Percentiles rank a stretch among this genome's conserved stretches.
These are phyloP conservation scores for Cataglyphis altisquamis DNA, from an alignment of 2,888 invertebrate genomes.

Conservation along the genomic window DNA sequence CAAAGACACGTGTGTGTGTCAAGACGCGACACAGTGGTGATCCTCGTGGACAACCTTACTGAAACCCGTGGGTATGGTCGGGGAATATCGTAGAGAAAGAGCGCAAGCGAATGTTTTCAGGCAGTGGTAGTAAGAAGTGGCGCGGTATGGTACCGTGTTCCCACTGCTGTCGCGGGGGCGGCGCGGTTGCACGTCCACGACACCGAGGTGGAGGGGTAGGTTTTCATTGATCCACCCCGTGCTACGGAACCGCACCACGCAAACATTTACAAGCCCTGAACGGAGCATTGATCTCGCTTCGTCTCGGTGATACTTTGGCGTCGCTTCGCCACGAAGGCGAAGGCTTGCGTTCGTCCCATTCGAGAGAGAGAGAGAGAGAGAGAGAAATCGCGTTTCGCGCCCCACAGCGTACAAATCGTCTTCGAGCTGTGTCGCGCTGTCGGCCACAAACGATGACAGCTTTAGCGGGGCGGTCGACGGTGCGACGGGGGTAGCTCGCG, in stretches of 20 bases:
- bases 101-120: conserved; percentile 77
- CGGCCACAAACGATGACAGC: neutral
- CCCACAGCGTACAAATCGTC: conserved; percentile 1
- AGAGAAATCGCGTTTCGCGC: neutral
- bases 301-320: conserved; percentile 34
- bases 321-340: conserved; percentile 20
- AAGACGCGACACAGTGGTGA: conserved; percentile 30
- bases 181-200: conserved; percentile 55
- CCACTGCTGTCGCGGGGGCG: conserved; percentile 65
- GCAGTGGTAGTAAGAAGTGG: conserved; percentile 78
- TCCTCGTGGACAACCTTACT: conserved; percentile 57
- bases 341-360: neutral
- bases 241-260: conserved; percentile 77
- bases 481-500: conserved; percentile 58
- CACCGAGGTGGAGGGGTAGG: conserved; percentile 75
- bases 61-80: conserved; percentile 57
- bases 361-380: neutral
- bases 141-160: conserved; percentile 80
- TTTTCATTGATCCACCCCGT: conserved; percentile 85
- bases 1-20: neutral
- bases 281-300: conserved; percentile 61
- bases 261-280: conserved; percentile 70
- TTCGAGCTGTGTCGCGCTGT: conserved; percentile 25
- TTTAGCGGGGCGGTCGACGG: conserved; percentile 14
- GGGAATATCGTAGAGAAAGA: conserved; percentile 32